These are phyloP conservation scores for Pedetes capensis DNA, from an alignment of 2,113 vertebrate species.

Conservation along the genomic window DNA sequence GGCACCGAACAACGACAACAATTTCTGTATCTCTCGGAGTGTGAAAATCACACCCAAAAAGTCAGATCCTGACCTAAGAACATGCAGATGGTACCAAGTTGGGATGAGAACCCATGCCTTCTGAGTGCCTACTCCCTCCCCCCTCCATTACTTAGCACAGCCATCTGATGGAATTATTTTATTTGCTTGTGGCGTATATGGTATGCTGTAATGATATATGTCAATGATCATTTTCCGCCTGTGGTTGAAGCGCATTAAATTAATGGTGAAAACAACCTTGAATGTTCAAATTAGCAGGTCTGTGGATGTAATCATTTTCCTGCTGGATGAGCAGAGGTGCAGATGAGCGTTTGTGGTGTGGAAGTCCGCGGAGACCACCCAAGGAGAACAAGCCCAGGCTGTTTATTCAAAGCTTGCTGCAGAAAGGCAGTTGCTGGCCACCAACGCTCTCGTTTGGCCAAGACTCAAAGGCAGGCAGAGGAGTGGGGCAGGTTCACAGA, in stretches of 20 bases:
- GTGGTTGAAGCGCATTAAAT: background rate
- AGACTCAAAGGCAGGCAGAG: background rate
- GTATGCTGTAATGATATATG: background rate
- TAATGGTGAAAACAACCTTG: slow-evolving; percentile 15
- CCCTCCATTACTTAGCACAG: background rate
- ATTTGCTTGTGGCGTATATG: background rate
- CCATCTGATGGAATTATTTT: background rate
- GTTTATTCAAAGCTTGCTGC: background rate
- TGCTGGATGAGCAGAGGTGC: background rate
- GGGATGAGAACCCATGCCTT: background rate
- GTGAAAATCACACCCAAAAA: background rate
- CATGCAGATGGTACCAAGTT: background rate
- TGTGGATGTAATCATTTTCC: background rate
- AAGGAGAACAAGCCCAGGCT: slow-evolving; percentile 19
- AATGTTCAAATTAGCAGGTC: background rate
- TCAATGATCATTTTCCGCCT: background rate
- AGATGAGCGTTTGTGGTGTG: background rate
- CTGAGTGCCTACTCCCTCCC: background rate
- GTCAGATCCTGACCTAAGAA: background rate
- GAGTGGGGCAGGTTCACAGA: background rate
- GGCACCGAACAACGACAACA: no score
- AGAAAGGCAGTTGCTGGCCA: background rate
- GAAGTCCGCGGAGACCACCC: slow-evolving; percentile 45
- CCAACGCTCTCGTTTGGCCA: background rate
- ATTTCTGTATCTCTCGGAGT: background rate